Evolutionary conservation across 2,113 vertebrate species (phyloP), one percentile per base, ranked within the genome.

Genomic region (Campylorhamphus procurvoides): DNA sequence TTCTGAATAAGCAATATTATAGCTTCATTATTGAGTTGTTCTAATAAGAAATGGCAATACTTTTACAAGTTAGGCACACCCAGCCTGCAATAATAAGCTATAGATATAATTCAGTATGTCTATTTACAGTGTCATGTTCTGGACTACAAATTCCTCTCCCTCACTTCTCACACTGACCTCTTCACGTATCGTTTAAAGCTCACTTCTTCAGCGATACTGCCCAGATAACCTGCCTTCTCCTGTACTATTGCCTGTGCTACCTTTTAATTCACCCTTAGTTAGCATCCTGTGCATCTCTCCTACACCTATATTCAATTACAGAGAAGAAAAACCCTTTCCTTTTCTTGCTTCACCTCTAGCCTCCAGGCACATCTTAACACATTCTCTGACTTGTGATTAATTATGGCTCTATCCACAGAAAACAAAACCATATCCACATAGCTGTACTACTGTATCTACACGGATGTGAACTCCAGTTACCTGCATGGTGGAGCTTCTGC

Each of bases 231-330:
- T 58, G n/a, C 22, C 14, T 16, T 16, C 40, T 63, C 46, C 55
- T 60, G 22, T 18, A 63, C 29, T 25, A 8, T 8, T 46, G 69
- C 23, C 33, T 27, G 14, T 19, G 3, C 20, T 52, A 18, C 9
- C 62, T 73, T 66, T 83, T 58, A 63, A 35, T 39, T 63, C 23
- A 12, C 28, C n/a, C 17, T 15, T 59, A 52, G 3, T n/a, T 37
- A 78, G 29, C 0, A 2, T 31, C 53, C 35, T 24, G 44, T 6
- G 6, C 29, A 40, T 14, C 14, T 52, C 31, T 75, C 23, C 60
- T 39, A 35, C 0, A 2, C 29, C 22, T 53, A 14, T 5, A 44
- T 31, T 55, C 7, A 39, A 3, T 14, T 12, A 75, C 0, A 9
- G 28, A 9, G 9, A 50, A 56, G 12, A 67, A 66, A 68, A 33